Conservation (phyloP, 2,113 vertebrate species). For the Synodontis membranacea region DNA sequence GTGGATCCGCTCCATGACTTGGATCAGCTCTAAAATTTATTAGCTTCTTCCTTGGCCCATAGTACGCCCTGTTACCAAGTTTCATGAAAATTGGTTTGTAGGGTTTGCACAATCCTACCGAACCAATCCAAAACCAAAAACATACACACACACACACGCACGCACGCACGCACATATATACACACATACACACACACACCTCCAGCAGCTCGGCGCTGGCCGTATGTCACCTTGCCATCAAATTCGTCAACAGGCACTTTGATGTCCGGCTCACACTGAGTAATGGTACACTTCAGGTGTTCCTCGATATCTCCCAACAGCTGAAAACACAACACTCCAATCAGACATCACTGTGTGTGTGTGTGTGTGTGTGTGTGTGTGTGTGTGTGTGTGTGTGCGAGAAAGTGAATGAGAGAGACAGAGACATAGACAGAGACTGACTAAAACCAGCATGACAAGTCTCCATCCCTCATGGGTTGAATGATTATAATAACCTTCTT, state of each 20-base stretch:
- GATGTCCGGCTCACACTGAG: slow-evolving; percentile 92
- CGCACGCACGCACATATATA: background rate
- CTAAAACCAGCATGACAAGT: background rate
- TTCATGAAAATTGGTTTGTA: too few species aligned
- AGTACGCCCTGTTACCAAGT: too few species aligned
- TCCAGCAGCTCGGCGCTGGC: slow-evolving; percentile 82
- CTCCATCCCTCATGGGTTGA: background rate
- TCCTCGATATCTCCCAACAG: slow-evolving; percentile 93
- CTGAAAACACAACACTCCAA: slow-evolving; percentile 62
- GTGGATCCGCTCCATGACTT: too few species aligned
- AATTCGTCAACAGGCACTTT: slow-evolving; percentile 96
- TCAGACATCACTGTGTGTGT: background rate
- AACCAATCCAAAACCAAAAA: too few species aligned
- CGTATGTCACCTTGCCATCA: slow-evolving; percentile 95
- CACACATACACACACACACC: slow-evolving; percentile 59
- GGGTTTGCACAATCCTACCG: too few species aligned
- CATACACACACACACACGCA: background rate
- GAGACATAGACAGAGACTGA: too few species aligned
- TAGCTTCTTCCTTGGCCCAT: too few species aligned
- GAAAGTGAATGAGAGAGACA: background rate
- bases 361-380: background rate
- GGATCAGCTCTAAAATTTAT: too few species aligned
- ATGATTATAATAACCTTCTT: background rate
- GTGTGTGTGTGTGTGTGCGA: background rate
- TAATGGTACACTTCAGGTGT: slow-evolving; percentile 94